Evolutionary conservation across 2,797 vertebrate species (phyloP).

Genomic region (Pipistrellus pygmaeus): DNA sequence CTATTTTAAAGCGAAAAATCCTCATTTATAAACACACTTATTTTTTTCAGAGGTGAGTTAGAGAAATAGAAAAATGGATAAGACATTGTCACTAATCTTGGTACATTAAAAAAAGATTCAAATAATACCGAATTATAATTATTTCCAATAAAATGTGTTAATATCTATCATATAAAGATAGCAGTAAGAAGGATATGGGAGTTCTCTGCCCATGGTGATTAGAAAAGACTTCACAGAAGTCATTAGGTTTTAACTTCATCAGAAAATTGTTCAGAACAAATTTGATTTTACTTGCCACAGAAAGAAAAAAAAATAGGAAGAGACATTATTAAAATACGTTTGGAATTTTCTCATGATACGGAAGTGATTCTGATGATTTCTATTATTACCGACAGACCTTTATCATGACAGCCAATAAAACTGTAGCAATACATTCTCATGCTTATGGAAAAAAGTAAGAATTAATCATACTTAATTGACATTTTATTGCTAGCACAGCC

Average conservation of each 20-base stretch:
- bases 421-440: background rate
- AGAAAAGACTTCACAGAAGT: background rate
- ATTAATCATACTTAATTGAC: slow-evolving; percentile 57
- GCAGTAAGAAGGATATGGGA: background rate
- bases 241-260: background rate
- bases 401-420: slow-evolving; percentile 4
- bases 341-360: slow-evolving; percentile 7
- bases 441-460: background rate
- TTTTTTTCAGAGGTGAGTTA: background rate
- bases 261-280: slow-evolving; percentile 49
- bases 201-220: background rate
- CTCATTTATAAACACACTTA: background rate
- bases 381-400: slow-evolving; percentile 4
- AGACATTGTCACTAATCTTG: background rate
- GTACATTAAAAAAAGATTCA: background rate
- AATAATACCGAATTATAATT: background rate
- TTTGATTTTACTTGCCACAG: slow-evolving; percentile 29
- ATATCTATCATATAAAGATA: background rate
- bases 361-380: slow-evolving; percentile 10
- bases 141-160: slow-evolving; percentile 33
- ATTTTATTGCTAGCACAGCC: slow-evolving; percentile 60
- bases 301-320: slow-evolving; percentile 17
- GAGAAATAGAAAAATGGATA: background rate
- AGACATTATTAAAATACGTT: background rate
- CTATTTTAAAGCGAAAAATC: slow-evolving; percentile 29